Percentiles rank a stretch among this genome's conserved stretches.
phyloP scores from a whole-genome alignment of 2,113 vertebrate species.

The Chlorodrepanis virens region DNA sequence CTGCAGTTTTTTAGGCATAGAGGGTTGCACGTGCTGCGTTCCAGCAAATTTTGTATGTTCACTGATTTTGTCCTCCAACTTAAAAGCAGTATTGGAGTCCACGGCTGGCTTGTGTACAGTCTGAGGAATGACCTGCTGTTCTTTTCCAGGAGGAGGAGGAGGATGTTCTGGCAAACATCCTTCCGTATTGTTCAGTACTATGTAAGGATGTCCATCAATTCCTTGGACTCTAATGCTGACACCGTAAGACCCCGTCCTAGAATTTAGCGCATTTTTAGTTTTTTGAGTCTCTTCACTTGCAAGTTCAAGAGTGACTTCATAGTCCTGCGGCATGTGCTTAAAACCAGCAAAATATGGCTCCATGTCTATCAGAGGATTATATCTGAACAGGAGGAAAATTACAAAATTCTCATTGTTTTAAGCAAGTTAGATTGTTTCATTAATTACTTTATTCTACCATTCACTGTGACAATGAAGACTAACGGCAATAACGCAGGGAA shows the following conservation, averaged over 20 bases:
- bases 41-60: constrained; percentile 64
- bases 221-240: constrained; percentile 97
- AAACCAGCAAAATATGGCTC: constrained; percentile 85
- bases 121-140: constrained; percentile 58
- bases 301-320: constrained; percentile 62
- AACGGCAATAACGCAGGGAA: background rate
- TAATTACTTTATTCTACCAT: background rate
- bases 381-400: constrained; percentile 28
- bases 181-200: constrained; percentile 94
- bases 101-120: constrained; percentile 58
- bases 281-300: constrained; percentile 55
- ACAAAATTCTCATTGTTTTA: background rate
- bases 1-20: constrained; percentile 67
- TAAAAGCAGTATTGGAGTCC: constrained; percentile 71
- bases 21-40: constrained; percentile 72
- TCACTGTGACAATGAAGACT: background rate
- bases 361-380: constrained; percentile 72
- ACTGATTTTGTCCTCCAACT: constrained; percentile 48
- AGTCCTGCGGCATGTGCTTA: constrained; percentile 75
- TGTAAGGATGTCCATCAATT: constrained; percentile 94
- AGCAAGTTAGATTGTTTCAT: background rate
- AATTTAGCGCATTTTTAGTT: constrained; percentile 62
- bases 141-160: constrained; percentile 65
- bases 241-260: constrained; percentile 84
- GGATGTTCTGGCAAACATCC: constrained; percentile 70